Base-by-base conservation (phyloP, 1,140 invertebrate species). In the Cataglyphis hispanica region DNA sequence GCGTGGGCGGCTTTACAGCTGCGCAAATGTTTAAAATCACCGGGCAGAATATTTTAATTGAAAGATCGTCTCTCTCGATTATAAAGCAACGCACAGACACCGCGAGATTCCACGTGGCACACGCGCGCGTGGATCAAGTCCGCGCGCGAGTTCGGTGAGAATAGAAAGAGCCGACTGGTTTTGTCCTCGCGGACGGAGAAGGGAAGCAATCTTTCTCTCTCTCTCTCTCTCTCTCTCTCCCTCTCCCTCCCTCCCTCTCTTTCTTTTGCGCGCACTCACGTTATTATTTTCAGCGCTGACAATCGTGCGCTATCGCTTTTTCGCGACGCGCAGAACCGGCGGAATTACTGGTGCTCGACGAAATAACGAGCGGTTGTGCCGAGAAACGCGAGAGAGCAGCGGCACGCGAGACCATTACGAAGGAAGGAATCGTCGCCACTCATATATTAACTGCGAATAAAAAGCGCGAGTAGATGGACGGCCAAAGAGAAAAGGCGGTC, bases 11-110 rank as follows among this genome's bases (percentile, higher is more conserved):
- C 25, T 53, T 84, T 84, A 72, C 56, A 58, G 19, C 11, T 40
- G n/a, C 46, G 40, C 58, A 77, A 87, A 76, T 89, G 89, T 90
- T 87, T 87, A 87, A 87, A 90, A 31, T 64, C 89, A 90, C 25
- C 86, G 34, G 72, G 83, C 86, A 86, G 89, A 90, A 90, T 90
- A 90, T 90, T 90, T 90, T 90, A 90, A 90, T 90, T 90, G 83
- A 84, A 75, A 90, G 89, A 90, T 90, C 74, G 56, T 84, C 31
- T 43, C 27, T 56, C 81, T 64, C 76, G 88, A 86, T 88, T 89
- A 61, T 58, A 34, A 37, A 22, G 19, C 25, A 34, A 31, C 50
- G 11, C 19, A 19, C 4, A 25, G 50, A 46, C 34, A 50, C 76
- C 75, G 60, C 25, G 64, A 76, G 87, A 90, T 90, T 90, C 83